Evolutionary conservation across 2,888 invertebrate species (phyloP).

Genomic region (Rotaria sp.): DNA sequence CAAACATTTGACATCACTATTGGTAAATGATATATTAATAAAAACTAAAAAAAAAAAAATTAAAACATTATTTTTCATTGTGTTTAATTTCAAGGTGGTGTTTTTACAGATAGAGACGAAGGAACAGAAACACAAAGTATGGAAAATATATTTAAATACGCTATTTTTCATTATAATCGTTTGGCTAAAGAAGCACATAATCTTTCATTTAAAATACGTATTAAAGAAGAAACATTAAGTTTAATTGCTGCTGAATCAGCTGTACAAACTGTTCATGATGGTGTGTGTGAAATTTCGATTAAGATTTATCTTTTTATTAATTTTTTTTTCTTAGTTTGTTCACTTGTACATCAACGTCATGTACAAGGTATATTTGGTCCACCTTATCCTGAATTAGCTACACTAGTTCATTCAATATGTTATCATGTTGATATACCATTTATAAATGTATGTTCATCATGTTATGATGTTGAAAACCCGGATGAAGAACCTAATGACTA

Average conservation of each 20-base stretch:
- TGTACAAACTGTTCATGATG: conserved; percentile 25
- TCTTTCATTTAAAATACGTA: neutral
- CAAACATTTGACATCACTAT: conserved; percentile 8
- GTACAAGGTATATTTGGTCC: conserved; percentile 27
- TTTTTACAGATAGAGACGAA: conserved; percentile 25
- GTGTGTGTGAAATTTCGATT: neutral
- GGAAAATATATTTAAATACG: conserved; percentile 26
- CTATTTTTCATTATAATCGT: conserved; percentile 18
- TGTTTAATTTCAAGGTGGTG: neutral
- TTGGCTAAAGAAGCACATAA: neutral
- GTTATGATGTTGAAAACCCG: neutral
- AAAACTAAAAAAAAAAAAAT: neutral
- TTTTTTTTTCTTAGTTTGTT: neutral
- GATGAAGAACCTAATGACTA: neutral
- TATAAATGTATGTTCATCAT: conserved; percentile 19
- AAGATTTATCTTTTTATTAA: no score
- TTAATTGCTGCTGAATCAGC: conserved; percentile 8
- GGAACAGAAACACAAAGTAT: neutral
- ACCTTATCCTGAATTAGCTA: conserved; percentile 23
- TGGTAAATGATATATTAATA: neutral
- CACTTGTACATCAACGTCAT: conserved; percentile 3
- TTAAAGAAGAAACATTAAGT: conserved; percentile 15
- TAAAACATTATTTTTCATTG: neutral
- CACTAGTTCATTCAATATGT: conserved; percentile 25
- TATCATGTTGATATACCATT: conserved; percentile 21